Conservation (phyloP, 2,113 vertebrate genomes). For the Felis catus region DNA sequence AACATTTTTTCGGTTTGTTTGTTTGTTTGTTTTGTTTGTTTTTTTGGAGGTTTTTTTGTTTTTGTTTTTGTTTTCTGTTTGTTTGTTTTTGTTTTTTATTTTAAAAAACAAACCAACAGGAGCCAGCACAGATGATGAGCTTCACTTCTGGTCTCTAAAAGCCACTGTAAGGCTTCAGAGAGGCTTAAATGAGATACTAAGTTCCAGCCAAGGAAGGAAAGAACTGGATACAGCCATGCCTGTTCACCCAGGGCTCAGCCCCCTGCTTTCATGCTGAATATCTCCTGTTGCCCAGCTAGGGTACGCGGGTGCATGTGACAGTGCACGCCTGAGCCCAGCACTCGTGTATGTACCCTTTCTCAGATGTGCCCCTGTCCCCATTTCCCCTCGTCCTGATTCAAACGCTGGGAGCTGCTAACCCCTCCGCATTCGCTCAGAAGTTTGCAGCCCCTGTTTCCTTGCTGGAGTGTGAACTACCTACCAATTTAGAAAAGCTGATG, state of each 20-base stretch:
- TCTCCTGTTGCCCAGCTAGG: not conserved
- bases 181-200: not conserved
- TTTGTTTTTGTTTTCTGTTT: no score
- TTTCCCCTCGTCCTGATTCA: accelerated
- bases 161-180: not conserved
- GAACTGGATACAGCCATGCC: not conserved
- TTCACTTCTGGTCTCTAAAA: not conserved
- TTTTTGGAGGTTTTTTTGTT: not conserved
- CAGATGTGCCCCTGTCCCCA: accelerated
- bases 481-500: not conserved
- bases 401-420: not conserved
- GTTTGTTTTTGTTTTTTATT: no score
- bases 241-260: not conserved
- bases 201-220: not conserved
- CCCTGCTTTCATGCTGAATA: not conserved
- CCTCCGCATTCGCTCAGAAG: accelerated
- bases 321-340: not conserved
- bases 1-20: not conserved
- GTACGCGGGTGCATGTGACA: not conserved
- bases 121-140: no score
- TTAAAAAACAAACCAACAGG: not conserved
- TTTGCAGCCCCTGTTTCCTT: not conserved
- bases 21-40: no score
- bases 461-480: not conserved
- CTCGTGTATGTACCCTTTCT: accelerated